These are phyloP conservation scores for Condylura cristata DNA, from an alignment of 2,113 vertebrate species.

Conservation along the genomic window DNA sequence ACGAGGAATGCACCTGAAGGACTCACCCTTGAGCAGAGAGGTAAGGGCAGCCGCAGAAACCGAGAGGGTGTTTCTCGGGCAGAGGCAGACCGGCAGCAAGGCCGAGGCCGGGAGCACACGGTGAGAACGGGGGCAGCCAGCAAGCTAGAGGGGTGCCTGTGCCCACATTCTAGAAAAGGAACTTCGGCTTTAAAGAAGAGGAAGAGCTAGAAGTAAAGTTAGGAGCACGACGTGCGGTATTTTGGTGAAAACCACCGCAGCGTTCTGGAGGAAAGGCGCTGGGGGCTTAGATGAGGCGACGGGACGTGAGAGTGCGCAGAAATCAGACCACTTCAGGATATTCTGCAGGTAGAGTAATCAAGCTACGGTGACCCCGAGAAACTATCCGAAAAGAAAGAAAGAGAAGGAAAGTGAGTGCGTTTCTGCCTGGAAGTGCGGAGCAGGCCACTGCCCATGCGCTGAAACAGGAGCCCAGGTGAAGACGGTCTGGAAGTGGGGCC, in stretches of 20 bases:
- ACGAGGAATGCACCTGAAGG: not conserved
- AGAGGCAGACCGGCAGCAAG: not conserved
- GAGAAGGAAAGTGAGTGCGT: not conserved
- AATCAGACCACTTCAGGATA: not conserved
- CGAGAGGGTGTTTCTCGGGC: not conserved
- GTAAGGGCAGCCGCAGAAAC: not conserved
- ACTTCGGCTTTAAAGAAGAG: not conserved
- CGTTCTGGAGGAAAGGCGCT: not conserved
- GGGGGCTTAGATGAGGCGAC: not conserved
- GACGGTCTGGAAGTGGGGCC: not conserved
- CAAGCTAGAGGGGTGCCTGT: not conserved
- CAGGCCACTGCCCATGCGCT: not conserved
- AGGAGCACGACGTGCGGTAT: not conserved
- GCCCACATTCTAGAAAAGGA: conserved; percentile 17
- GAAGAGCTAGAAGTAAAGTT: not conserved
- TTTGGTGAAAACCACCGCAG: not conserved
- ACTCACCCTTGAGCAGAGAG: not conserved
- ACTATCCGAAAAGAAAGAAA: not conserved
- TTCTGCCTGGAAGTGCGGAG: not conserved
- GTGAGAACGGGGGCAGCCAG: not conserved
- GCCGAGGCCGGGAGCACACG: not conserved
- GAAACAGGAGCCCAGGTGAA: not conserved
- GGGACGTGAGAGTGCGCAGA: not conserved
- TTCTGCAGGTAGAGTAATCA: not conserved
- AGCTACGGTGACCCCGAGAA: not conserved